Evolutionary conservation across 1,140 invertebrate species (phyloP), one percentile per base, ranked within the genome.

Genomic region (Mercenaria mercenaria): DNA sequence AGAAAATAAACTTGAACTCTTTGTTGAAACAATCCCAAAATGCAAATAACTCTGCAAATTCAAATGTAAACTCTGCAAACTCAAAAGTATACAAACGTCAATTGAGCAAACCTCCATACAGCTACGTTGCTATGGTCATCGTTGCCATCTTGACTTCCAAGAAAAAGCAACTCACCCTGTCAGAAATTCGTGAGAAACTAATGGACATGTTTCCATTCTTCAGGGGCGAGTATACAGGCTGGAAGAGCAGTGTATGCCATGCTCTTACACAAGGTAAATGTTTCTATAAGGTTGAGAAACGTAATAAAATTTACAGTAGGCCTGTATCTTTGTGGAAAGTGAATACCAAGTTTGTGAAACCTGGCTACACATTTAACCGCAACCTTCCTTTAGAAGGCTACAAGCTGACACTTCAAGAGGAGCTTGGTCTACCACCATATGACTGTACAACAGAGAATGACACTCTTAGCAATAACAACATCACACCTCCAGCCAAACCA

Each of bases 61-160:
- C n/a, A n/a, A n/a, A n/a, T n/a, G n/a, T n/a, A n/a, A n/a, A n/a
- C n/a, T n/a, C n/a, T n/a, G n/a, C n/a, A n/a, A n/a, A n/a, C n/a
- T n/a, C n/a, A n/a, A n/a, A n/a, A n/a, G 18, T 32, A 32, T 47
- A 77, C 11, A 77, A 1, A 29, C 39, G 39, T 50, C 39, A 50
- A 8, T 10, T 34, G 11, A 67, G 69, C 93, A 99, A 99, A 93
- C 99, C 99, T 4, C 98, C 98, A 0, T 98, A 98, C 91, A 99
- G n/a, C n/a, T n/a, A n/a, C n/a, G n/a, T n/a, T n/a, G n/a, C n/a
- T n/a, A n/a, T n/a, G n/a, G n/a, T n/a, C 34, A 98, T 98, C 0
- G 99, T 99, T 97, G 98, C 98, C 4, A 99, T 99, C 88, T 97
- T 98, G 93, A 97, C 98, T 92, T 98, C 98, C 20, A 98, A 98